Conservation (phyloP, 1,140 invertebrate genomes). For the Nautilus pompilius region DNA sequence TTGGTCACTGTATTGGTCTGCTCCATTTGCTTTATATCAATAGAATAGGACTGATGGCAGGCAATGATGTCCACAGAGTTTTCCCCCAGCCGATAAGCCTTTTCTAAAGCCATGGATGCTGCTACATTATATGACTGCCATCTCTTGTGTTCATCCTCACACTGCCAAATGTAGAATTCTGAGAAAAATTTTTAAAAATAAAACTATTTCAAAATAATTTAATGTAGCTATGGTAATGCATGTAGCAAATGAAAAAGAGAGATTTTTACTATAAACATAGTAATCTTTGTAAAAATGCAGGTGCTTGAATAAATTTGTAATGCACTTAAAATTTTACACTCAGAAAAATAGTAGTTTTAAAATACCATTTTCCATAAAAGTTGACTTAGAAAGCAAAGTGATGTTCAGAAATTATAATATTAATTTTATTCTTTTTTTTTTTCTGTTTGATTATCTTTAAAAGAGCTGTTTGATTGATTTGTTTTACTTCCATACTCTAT, state of each 20-base stretch:
- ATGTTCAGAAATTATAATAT: no score
- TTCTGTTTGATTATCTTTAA: no score
- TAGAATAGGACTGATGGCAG: conserved; percentile 18
- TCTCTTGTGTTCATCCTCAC: conserved; percentile 39
- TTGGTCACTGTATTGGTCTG: conserved; percentile 36
- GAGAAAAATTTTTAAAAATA: conserved; percentile 9
- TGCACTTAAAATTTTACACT: no score
- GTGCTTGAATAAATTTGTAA: not conserved
- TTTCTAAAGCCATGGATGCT: conserved; percentile 24
- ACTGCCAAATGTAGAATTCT: conserved; percentile 45
- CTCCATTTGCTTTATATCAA: conserved; percentile 35
- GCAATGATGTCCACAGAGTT: conserved; percentile 18
- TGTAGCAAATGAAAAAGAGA: not conserved
- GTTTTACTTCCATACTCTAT: no score
- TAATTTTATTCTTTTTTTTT: no score
- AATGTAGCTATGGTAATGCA: not conserved
- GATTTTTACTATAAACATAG: not conserved
- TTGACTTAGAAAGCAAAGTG: no score
- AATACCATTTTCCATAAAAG: no score
- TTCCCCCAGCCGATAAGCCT: conserved; percentile 13
- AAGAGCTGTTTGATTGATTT: no score
- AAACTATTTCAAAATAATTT: not conserved
- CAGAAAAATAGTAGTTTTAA: not conserved
- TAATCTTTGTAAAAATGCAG: not conserved
- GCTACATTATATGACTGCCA: conserved; percentile 31